Evolutionary conservation across 2,797 vertebrate genomes (phyloP).

Genomic region (Mormyrops attenuatus): DNA sequence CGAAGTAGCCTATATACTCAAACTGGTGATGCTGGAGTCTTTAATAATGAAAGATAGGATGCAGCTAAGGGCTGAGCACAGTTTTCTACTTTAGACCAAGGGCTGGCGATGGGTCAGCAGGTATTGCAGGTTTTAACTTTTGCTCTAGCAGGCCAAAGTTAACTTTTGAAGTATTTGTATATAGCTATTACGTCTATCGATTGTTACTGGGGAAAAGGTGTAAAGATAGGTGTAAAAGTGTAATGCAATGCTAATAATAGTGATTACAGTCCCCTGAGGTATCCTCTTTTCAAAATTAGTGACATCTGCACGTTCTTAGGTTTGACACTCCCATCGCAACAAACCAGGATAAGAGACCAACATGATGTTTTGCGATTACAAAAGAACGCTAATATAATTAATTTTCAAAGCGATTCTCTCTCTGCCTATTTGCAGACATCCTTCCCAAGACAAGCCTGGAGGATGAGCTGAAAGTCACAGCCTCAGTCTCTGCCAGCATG

Average conservation of each 20-base stretch:
- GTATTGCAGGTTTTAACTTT: neutral
- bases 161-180: neutral
- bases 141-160: neutral
- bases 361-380: neutral
- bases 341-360: neutral
- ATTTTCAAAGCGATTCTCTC: neutral
- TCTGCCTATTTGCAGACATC: neutral
- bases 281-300: neutral
- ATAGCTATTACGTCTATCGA: neutral
- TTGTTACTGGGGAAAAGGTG: neutral
- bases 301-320: neutral
- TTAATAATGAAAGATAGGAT: neutral
- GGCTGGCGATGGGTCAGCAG: neutral
- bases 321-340: neutral
- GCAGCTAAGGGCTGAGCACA: neutral
- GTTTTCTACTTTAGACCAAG: neutral
- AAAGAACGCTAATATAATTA: neutral
- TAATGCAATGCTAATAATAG: neutral
- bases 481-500: conserved; percentile 7
- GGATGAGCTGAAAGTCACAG: conserved; percentile 10
- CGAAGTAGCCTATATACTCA: neutral
- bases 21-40: neutral
- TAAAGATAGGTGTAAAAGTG: neutral
- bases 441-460: neutral
- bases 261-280: neutral